Evolutionary conservation across 2,797 vertebrate genomes (phyloP).

Genomic region (Leptoclinus maculatus): DNA sequence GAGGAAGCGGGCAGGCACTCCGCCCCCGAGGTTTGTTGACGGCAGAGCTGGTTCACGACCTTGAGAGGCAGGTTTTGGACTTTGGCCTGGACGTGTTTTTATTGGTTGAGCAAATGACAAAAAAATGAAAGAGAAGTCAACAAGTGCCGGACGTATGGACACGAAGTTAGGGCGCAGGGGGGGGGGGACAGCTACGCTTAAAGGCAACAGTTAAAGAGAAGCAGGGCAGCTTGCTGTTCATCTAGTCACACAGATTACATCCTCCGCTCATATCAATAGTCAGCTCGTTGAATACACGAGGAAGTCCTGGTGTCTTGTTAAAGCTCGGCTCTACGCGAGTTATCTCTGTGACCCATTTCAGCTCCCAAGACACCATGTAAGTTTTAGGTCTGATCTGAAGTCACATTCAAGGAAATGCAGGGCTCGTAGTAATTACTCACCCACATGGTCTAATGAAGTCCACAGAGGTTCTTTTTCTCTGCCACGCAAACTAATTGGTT

Average conservation of each 20-base stretch:
- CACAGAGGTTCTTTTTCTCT: conserved; percentile 58
- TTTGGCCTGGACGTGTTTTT: conserved; percentile 50
- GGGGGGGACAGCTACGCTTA: too few relatives aligned
- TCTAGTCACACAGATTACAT: conserved; percentile 44
- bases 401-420: conserved; percentile 39
- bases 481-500: conserved; percentile 63
- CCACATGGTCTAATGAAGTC: conserved; percentile 38
- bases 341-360: conserved; percentile 28
- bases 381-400: conserved; percentile 42
- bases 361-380: conserved; percentile 16
- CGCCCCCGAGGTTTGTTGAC: conserved; percentile 32
- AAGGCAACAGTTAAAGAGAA: conserved; percentile 13
- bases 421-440: conserved; percentile 36
- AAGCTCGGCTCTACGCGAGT: neutral
- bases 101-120: conserved; percentile 51
- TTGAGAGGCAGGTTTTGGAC: conserved; percentile 42
- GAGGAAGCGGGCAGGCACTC: neutral
- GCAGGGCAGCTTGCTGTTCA: conserved; percentile 18
- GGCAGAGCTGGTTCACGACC: conserved; percentile 39
- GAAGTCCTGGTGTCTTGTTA: conserved; percentile 21
- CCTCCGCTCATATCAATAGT: conserved; percentile 34
- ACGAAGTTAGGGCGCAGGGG: neutral
- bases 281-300: conserved; percentile 33
- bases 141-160: conserved; percentile 27
- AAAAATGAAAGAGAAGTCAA: conserved; percentile 38